Conservation (phyloP, 2,113 vertebrate species). For the Nannobrachium achirus region DNA sequence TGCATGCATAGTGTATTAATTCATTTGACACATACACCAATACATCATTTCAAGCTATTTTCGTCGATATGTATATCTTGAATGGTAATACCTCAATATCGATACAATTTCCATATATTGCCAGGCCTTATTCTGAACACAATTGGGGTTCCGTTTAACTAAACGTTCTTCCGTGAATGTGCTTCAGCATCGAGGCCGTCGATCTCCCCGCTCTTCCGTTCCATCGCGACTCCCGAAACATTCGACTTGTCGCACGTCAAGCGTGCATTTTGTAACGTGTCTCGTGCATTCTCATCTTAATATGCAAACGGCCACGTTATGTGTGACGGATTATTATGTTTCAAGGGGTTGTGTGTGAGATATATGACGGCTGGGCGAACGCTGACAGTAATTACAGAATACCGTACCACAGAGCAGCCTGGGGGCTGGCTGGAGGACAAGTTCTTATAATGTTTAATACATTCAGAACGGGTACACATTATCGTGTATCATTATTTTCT, state of each 20-base stretch:
- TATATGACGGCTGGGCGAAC: slow-evolving; percentile 52
- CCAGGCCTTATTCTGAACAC: too few species aligned
- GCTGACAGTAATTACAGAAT: slow-evolving; percentile 72
- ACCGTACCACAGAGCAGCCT: slow-evolving; percentile 55
- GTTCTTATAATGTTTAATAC: slow-evolving; percentile 68
- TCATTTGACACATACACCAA: too few species aligned
- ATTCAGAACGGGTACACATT: too few species aligned
- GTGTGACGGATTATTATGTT: slow-evolving; percentile 46
- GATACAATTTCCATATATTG: too few species aligned
- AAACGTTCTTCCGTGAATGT: slow-evolving; percentile 30
- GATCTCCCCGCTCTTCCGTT: slow-evolving; percentile 32
- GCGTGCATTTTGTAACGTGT: slow-evolving; percentile 32
- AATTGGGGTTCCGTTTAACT: slow-evolving; percentile 6
- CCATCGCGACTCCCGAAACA: slow-evolving; percentile 9
- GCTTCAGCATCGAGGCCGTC: slow-evolving; percentile 38
- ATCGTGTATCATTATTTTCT: too few species aligned
- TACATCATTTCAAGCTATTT: too few species aligned
- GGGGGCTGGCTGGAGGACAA: slow-evolving; percentile 47
- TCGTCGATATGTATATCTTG: too few species aligned
- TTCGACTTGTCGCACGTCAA: slow-evolving; percentile 23
- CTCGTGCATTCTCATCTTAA: slow-evolving; percentile 45
- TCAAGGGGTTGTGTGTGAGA: slow-evolving; percentile 40
- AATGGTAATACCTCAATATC: too few species aligned
- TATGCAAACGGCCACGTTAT: slow-evolving; percentile 29
- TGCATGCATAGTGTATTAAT: too few species aligned